Conservation (phyloP, 2,797 vertebrate genomes). For the Labeo calbasu region DNA sequence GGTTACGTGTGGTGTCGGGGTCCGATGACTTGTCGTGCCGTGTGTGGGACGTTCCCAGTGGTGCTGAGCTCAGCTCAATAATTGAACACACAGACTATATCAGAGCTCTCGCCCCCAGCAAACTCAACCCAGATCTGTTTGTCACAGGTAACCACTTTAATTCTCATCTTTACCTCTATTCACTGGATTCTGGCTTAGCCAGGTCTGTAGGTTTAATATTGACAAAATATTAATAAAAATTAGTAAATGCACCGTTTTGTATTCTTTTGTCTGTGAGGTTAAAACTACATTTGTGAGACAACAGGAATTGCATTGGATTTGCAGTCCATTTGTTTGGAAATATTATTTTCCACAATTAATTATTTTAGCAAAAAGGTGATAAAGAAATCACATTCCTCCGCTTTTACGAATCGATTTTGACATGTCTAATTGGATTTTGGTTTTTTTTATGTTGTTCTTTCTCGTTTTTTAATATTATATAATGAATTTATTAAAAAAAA, state of each 20-base stretch:
- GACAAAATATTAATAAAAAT: no score
- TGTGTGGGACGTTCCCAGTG: slow-evolving; percentile 92
- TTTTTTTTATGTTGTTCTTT: no score
- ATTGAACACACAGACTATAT: slow-evolving; percentile 92
- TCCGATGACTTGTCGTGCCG: slow-evolving; percentile 91
- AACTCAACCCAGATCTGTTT: slow-evolving; percentile 90
- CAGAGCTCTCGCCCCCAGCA: slow-evolving; percentile 88
- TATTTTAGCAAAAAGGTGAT: background rate
- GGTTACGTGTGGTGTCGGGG: slow-evolving; percentile 88
- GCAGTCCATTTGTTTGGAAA: background rate
- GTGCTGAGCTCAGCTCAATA: slow-evolving; percentile 80
- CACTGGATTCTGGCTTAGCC: background rate
- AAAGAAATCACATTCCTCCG: background rate
- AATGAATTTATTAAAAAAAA: no score
- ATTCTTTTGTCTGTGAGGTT: background rate
- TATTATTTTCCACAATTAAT: background rate
- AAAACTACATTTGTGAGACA: background rate
- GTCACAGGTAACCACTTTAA: slow-evolving; percentile 83
- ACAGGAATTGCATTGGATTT: background rate
- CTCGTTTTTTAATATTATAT: no score
- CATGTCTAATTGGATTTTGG: background rate
- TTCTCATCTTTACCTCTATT: background rate
- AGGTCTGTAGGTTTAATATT: background rate
- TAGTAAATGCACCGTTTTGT: no score
- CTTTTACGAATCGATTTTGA: no score